Percentiles rank a stretch among this genome's conserved stretches.
These are phyloP conservation scores for Lasius fuliginosus DNA, from an alignment of 2,888 invertebrate species.

Conservation along the genomic window DNA sequence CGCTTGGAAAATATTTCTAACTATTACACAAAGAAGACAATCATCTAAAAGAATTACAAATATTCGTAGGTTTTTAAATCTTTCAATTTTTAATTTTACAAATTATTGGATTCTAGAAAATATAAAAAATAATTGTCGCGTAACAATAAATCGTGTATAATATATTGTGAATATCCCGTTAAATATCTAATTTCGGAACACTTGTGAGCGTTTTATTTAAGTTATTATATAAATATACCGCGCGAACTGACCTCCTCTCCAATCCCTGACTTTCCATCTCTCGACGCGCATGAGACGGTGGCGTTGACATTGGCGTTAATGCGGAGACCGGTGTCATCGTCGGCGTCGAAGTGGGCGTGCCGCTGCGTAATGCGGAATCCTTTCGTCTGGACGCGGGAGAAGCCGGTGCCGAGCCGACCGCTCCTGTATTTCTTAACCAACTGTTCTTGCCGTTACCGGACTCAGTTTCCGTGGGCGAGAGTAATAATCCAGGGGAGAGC, in stretches of 20 bases:
- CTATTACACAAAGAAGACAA: too few relatives aligned
- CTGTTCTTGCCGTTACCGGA: slow-evolving; percentile 85
- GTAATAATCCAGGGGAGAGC: slow-evolving; percentile 93
- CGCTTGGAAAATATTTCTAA: background rate
- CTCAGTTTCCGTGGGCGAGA: slow-evolving; percentile 90
- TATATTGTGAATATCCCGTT: background rate
- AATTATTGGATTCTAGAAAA: background rate
- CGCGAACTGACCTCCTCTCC: slow-evolving; percentile 76
- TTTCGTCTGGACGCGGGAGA: slow-evolving; percentile 85
- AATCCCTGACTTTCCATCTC: slow-evolving; percentile 69
- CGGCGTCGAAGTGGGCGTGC: slow-evolving; percentile 80
- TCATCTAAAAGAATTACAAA: too few relatives aligned
- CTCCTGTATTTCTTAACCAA: slow-evolving; percentile 84
- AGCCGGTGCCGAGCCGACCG: slow-evolving; percentile 83
- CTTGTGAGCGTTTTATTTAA: background rate
- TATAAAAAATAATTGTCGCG: background rate
- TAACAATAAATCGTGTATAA: background rate
- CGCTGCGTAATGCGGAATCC: slow-evolving; percentile 86
- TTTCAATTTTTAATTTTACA: background rate
- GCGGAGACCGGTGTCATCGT: slow-evolving; percentile 80
- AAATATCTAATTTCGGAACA: background rate
- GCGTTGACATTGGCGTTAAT: slow-evolving; percentile 79
- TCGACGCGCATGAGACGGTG: slow-evolving; percentile 76
- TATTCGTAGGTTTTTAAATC: too few relatives aligned
- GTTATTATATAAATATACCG: slow-evolving; percentile 3